These are phyloP conservation scores for Rhadina sibilatrix DNA, from an alignment of 2,113 vertebrate species.

Conservation along the genomic window DNA sequence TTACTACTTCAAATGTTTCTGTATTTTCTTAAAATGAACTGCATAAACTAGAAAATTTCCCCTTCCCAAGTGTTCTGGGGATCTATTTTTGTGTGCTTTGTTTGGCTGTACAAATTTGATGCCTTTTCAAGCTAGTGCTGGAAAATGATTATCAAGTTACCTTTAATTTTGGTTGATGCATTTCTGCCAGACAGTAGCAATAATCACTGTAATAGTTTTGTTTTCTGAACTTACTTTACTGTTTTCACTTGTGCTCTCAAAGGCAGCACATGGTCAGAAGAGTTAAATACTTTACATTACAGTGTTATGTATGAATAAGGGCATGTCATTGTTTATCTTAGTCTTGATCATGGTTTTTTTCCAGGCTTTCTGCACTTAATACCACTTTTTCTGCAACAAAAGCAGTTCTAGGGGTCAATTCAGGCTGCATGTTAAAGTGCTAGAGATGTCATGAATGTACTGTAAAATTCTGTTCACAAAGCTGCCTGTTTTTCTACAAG, in stretches of 20 bases:
- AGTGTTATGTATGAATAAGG: background rate
- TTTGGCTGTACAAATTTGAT: background rate
- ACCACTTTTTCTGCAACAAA: background rate
- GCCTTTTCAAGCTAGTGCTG: background rate
- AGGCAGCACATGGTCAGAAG: background rate
- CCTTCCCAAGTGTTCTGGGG: background rate
- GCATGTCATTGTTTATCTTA: background rate
- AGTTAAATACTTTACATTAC: conserved; percentile 13
- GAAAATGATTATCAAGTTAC: background rate
- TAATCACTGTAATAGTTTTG: background rate
- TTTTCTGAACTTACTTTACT: background rate
- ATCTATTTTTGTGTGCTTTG: background rate
- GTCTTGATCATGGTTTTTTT: background rate
- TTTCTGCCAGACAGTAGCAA: background rate
- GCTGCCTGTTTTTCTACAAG: conserved; percentile 4
- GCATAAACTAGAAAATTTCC: background rate
- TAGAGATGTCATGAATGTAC: background rate
- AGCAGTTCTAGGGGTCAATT: conserved; percentile 34
- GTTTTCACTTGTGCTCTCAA: background rate
- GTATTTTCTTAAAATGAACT: background rate
- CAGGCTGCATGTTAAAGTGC: background rate
- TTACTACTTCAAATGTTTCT: background rate
- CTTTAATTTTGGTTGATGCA: conserved; percentile 3
- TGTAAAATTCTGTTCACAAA: conserved; percentile 1
- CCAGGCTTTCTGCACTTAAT: background rate